A percentile compares a stretch with the other conserved stretches of the same genome.
Conservation (phyloP, 2,797 vertebrate genomes). For the Acanthurus lineatus region DNA sequence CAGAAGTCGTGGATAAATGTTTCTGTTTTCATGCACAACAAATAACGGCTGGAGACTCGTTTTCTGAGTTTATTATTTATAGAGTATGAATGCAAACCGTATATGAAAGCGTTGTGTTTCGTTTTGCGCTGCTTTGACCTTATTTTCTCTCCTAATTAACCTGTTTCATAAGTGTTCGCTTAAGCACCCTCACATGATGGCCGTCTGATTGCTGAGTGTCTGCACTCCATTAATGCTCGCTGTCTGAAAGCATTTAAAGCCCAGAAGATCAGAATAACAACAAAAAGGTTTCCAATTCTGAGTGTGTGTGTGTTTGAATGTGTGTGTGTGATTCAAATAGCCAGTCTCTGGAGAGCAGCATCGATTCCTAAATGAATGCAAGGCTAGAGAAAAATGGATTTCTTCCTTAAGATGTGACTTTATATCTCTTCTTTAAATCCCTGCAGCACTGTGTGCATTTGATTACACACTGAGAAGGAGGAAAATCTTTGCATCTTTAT, state of each 20-base stretch:
- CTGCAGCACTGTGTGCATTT: slow-evolving; percentile 84
- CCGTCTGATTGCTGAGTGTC: slow-evolving; percentile 64
- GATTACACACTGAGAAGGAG: slow-evolving; percentile 84
- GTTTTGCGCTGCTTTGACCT: slow-evolving; percentile 58
- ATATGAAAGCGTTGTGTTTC: slow-evolving; percentile 8
- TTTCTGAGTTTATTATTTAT: slow-evolving; percentile 24
- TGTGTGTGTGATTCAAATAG: slow-evolving; percentile 69
- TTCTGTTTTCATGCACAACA: slow-evolving; percentile 13
- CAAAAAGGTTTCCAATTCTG: slow-evolving; percentile 66
- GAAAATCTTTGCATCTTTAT: slow-evolving; percentile 88
- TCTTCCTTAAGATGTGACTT: slow-evolving; percentile 83
- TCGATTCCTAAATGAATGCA: slow-evolving; percentile 88
- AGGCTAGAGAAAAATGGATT: slow-evolving; percentile 84
- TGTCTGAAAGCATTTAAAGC: slow-evolving; percentile 78
- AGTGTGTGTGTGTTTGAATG: slow-evolving; percentile 24
- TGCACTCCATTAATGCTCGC: slow-evolving; percentile 71
- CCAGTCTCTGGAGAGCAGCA: slow-evolving; percentile 80
- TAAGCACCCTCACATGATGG: slow-evolving; percentile 66
- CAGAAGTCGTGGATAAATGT: not conserved
- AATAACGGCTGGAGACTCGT: slow-evolving; percentile 22
- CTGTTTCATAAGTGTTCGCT: slow-evolving; percentile 64
- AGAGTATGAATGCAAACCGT: slow-evolving; percentile 23
- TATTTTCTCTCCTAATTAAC: slow-evolving; percentile 66
- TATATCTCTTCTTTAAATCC: slow-evolving; percentile 85
- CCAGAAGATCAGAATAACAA: slow-evolving; percentile 80